phyloP scores from a whole-genome alignment of 2,797 vertebrate genomes.

The Anomalospiza imberbis region DNA sequence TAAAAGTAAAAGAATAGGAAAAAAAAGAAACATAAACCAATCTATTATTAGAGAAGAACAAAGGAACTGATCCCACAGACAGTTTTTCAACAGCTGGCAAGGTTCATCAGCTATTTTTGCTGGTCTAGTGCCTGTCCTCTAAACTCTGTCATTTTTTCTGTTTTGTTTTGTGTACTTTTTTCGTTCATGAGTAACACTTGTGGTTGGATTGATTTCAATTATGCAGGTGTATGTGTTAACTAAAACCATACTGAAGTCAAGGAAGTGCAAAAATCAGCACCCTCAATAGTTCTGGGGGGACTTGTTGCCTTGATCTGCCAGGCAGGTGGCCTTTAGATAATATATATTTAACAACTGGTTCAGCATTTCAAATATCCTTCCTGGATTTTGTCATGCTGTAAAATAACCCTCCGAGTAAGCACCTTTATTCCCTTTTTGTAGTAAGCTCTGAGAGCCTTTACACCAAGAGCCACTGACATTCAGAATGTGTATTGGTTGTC shows the following conservation, averaged over 20 bases:
- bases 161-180: constrained; percentile 9
- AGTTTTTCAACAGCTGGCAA: constrained; percentile 63
- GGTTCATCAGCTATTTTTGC: constrained; percentile 59
- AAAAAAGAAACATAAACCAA: constrained; percentile 54
- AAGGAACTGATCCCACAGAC: constrained; percentile 56
- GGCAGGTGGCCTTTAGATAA: constrained; percentile 43
- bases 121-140: constrained; percentile 3
- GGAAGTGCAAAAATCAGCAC: constrained; percentile 61
- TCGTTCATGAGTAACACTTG: constrained; percentile 16
- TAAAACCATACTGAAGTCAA: constrained; percentile 42
- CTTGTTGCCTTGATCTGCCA: constrained; percentile 22
- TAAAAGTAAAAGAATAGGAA: constrained; percentile 42
- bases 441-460: not conserved
- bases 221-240: constrained; percentile 60
- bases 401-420: not conserved
- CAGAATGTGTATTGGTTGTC: not conserved
- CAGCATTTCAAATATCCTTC: constrained; percentile 18
- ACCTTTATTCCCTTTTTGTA: not conserved
- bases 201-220: constrained; percentile 38
- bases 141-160: constrained; percentile 45
- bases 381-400: not conserved
- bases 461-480: not conserved
- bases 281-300: not conserved
- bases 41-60: constrained; percentile 67
- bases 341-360: constrained; percentile 14